Base-by-base conservation (phyloP, 2,113 vertebrate species). In the Anarrhichthys ocellatus region DNA sequence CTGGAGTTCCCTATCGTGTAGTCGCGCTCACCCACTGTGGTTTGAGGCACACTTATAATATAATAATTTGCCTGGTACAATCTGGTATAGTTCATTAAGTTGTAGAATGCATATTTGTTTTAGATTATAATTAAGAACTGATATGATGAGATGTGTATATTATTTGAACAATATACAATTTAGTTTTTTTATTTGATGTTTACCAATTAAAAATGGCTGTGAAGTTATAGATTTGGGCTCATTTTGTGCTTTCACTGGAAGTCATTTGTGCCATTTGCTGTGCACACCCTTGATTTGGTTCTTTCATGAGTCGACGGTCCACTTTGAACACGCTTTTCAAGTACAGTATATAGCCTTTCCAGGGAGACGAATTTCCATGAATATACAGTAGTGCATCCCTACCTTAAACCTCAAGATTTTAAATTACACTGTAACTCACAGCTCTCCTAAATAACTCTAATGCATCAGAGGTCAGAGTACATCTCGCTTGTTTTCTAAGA, bases 21-120 rank as follows among this genome's bases (percentile, higher is more conserved):
- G 32, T 76, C 65, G 64, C 65, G 69, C 24, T 85, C 84, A 61
- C 91, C 85, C 46, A 76, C 87, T 80, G 91, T 50, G 81, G 71
- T 71, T 22, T 70, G 71, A 84, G 73, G 61, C 70, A 18, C 73
- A 82, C 73, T 64, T 34, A 32, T 32, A 32, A 32, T 32, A 4
- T 32, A 34, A 34, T 34, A 34, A 34, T 34, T 34, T 3, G 13
- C 42, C 79, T 56, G 48, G 58, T 36, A 59, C 50, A 68, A 36
- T 73, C 27, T 15, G 50, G 14, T 81, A 14, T 77, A 68, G 58
- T 85, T 86, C 48, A 84, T 50, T 38, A 76, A 87, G 58, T 52
- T 85, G 13, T 38, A 54, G 15, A 9, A 50, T 79, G 36, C 38
- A 44, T 78, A 54, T 74, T 65, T 65, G 20, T 62, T 73, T 52